Evolutionary conservation across 92 coral and sea anemone genomes (phyloP).

Genomic region (Umimayanthus kanabou): DNA sequence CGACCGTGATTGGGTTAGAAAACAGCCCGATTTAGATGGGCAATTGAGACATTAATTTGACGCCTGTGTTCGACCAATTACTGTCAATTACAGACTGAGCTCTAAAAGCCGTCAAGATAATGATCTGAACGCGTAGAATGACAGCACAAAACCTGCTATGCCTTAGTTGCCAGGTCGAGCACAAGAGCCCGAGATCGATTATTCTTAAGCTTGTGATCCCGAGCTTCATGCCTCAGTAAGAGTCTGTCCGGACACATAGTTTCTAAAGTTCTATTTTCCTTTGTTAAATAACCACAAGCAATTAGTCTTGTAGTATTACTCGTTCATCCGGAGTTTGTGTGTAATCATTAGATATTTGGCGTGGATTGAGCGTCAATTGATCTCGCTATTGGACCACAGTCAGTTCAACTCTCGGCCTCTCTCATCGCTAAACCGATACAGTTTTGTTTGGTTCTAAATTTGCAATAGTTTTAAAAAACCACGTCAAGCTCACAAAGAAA

Average conservation of each 20-base stretch:
- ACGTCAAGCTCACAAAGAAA: not conserved
- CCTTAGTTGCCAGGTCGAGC: not conserved
- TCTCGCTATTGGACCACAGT: slow-evolving; percentile 6
- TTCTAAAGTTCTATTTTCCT: slow-evolving; percentile 6
- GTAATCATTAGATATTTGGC: slow-evolving; percentile 39
- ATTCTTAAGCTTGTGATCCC: not conserved
- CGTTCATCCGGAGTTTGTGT: slow-evolving; percentile 32
- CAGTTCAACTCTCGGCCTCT: slow-evolving; percentile 4
- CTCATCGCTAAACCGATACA: not conserved
- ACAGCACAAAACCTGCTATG: slow-evolving; percentile 11
- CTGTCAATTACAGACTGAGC: slow-evolving; percentile 41
- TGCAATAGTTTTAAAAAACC: not conserved
- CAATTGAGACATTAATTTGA: slow-evolving; percentile 33
- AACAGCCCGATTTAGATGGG: slow-evolving; percentile 24
- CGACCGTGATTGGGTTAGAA: slow-evolving; percentile 9
- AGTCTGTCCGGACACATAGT: slow-evolving; percentile 28
- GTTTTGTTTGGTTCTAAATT: not conserved
- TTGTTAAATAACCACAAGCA: slow-evolving; percentile 9
- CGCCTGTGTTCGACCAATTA: slow-evolving; percentile 36
- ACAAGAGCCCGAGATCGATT: not conserved
- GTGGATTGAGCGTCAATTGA: slow-evolving; percentile 42
- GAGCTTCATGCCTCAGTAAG: not conserved
- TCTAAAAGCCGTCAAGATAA: slow-evolving; percentile 32
- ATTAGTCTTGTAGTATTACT: not conserved
- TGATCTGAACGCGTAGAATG: slow-evolving; percentile 29